Conservation (phyloP, 2,113 vertebrate genomes). For the Hippocampus comes region DNA sequence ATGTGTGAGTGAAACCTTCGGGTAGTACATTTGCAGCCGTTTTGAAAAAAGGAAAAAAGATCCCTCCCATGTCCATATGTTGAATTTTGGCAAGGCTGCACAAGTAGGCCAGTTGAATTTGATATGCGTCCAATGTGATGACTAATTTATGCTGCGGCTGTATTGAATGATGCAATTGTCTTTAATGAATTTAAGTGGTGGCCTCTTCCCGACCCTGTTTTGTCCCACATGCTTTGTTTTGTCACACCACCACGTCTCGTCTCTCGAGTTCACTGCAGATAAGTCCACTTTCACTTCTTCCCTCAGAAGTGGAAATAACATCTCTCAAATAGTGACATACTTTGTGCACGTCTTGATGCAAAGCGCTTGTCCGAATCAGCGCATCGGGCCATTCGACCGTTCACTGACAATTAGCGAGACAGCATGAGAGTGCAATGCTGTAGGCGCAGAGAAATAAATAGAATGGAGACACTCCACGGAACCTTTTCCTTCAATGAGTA, state of each 20-base stretch:
- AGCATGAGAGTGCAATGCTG: background rate
- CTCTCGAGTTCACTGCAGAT: background rate
- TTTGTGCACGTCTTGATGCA: background rate
- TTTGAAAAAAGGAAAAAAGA: background rate
- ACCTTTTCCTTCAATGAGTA: background rate
- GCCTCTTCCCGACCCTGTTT: background rate
- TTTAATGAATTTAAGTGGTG: constrained; percentile 54
- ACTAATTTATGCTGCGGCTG: constrained; percentile 62
- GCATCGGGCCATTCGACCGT: background rate
- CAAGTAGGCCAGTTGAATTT: constrained; percentile 48
- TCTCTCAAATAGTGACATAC: background rate
- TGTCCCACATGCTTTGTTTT: background rate
- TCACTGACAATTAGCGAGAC: constrained; percentile 4
- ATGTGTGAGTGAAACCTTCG: background rate
- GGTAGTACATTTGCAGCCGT: background rate
- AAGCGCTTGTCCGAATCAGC: background rate
- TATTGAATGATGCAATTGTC: constrained; percentile 54
- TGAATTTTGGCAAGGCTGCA: constrained; percentile 7
- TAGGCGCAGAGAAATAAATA: background rate
- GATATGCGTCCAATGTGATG: constrained; percentile 57
- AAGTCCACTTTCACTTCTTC: constrained; percentile 1
- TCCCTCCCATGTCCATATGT: background rate
- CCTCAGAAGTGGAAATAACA: background rate
- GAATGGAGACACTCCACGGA: background rate
- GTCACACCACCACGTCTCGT: background rate